These are phyloP conservation scores for Euura saliciscinereae DNA, from an alignment of 1,140 invertebrate species.

Conservation along the genomic window DNA sequence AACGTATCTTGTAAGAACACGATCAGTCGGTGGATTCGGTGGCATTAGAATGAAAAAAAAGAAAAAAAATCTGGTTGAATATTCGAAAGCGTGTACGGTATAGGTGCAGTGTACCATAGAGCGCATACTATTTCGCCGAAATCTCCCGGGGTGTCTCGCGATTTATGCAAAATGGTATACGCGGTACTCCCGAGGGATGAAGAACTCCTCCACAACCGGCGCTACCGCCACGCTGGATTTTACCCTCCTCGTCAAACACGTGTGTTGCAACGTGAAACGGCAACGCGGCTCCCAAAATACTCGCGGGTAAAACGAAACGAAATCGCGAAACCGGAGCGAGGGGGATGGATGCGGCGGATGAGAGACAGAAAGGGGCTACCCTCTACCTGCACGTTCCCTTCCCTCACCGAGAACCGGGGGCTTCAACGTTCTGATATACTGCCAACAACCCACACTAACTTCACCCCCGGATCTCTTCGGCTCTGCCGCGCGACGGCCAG, in stretches of 20 bases:
- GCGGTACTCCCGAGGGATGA: constrained; percentile 51
- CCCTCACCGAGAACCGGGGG: neutral
- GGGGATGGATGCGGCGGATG: no score
- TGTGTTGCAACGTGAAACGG: constrained; percentile 32
- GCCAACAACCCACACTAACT: constrained; percentile 27
- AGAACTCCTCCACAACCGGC: constrained; percentile 23
- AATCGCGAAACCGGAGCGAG: no score
- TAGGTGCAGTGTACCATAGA: no score
- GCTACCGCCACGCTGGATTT: constrained; percentile 25
- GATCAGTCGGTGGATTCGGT: no score
- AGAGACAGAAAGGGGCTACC: no score
- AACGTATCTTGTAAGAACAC: no score
- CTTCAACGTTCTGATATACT: constrained; percentile 26
- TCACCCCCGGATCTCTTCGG: constrained; percentile 11
- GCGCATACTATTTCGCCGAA: constrained; percentile 31
- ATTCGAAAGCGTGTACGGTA: no score
- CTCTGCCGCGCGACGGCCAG: neutral
- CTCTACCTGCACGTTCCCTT: neutral
- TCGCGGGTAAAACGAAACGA: neutral
- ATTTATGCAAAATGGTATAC: constrained; percentile 60
- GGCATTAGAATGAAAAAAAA: no score
- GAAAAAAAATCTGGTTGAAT: no score
- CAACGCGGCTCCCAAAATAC: neutral
- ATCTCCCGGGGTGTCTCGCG: constrained; percentile 56
- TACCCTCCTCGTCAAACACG: constrained; percentile 47